These are phyloP conservation scores for Pogoniulus pusillus DNA, from an alignment of 2,797 vertebrate genomes.

Conservation along the genomic window DNA sequence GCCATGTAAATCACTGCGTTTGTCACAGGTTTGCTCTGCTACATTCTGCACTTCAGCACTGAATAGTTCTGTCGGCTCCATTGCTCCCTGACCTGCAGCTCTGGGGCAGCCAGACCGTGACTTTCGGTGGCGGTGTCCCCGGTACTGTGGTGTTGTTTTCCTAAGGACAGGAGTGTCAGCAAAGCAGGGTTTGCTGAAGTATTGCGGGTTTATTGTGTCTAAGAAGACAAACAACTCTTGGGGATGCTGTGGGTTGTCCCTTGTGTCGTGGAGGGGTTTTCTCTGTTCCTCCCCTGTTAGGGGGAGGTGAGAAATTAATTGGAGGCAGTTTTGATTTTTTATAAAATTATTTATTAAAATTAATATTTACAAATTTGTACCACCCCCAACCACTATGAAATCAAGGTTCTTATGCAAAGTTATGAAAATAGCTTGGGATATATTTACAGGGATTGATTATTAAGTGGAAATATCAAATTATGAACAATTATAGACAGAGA, in stretches of 20 bases:
- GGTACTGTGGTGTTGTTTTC: neutral
- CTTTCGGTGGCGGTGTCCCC: neutral
- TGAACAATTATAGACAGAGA: no score
- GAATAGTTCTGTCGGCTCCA: neutral
- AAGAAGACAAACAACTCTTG: neutral
- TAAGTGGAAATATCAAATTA: no score
- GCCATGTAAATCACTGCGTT: neutral
- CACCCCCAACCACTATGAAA: no score
- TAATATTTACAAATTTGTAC: no score
- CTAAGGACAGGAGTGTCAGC: neutral
- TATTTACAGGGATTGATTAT: no score
- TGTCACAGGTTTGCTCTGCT: neutral
- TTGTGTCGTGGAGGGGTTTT: no score
- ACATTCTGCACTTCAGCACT: neutral
- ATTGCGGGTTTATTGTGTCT: neutral
- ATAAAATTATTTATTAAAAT: no score
- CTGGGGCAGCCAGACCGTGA: neutral
- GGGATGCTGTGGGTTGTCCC: neutral
- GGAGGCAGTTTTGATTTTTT: no score
- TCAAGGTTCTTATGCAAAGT: no score
- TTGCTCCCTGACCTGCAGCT: neutral
- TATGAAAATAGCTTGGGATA: no score
- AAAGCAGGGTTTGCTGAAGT: neutral
- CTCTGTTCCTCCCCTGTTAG: no score
- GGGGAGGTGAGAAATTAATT: no score